These are phyloP conservation scores for Spongia lamella DNA, from an alignment of 37 sponge, comb jelly and placozoan species.

Conservation along the genomic window DNA sequence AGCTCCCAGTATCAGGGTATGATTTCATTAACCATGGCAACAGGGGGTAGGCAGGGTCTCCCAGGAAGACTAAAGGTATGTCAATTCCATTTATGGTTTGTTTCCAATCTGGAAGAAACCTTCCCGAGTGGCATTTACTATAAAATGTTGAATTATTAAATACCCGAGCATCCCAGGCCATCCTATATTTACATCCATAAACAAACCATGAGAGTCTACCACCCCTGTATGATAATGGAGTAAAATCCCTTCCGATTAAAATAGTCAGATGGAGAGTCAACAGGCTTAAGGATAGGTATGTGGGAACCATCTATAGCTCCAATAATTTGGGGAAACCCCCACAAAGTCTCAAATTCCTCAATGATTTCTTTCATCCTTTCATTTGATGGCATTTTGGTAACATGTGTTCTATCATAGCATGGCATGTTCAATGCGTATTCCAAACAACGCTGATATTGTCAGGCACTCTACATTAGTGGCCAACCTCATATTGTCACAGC, in stretches of 20 bases:
- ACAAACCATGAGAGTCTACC: constrained; percentile 1
- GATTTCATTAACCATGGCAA: constrained; percentile 50
- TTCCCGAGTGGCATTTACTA: constrained; percentile 4
- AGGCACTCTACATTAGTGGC: constrained; percentile 46
- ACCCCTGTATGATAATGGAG: constrained; percentile 42
- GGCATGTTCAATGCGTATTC: constrained; percentile 29
- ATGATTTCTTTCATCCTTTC: constrained; percentile 14
- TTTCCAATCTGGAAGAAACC: constrained; percentile 25
- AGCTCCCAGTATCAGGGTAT: constrained; percentile 24
- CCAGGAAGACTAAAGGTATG: constrained; percentile 35
- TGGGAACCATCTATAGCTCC: constrained; percentile 54
- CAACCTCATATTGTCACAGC: constrained; percentile 52
- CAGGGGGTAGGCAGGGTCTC: constrained; percentile 60
- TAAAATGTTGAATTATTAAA: constrained; percentile 33
- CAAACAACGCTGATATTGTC: constrained; percentile 41
- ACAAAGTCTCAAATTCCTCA: constrained; percentile 8
- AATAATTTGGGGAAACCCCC: constrained; percentile 34
- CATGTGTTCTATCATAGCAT: constrained; percentile 18
- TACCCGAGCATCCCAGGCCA: constrained; percentile 35
- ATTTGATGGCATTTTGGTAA: constrained; percentile 3
- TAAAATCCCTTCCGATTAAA: constrained; percentile 28
- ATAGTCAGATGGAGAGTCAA: constrained; percentile 41
- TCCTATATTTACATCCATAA: constrained; percentile 30
- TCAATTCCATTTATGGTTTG: background rate
- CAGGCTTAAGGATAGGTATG: constrained; percentile 23